A percentile compares a stretch with the other conserved stretches of the same genome.
phyloP scores from a whole-genome alignment of 2,888 invertebrate genomes.

The Drosophila conformis region DNA sequence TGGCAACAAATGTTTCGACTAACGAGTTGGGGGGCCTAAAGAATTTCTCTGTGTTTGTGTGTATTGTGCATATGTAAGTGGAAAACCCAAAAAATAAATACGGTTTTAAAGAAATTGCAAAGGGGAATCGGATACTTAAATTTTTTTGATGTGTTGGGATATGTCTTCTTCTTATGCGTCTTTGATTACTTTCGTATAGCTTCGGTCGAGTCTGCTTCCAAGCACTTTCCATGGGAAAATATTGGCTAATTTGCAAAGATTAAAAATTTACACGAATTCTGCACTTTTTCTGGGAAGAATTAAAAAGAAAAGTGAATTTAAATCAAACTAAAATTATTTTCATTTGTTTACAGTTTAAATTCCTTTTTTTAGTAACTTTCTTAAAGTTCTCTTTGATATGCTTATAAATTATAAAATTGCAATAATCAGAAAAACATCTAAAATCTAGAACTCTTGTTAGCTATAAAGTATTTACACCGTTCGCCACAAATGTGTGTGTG shows the following conservation, averaged over 20 bases:
- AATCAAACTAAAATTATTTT: neutral
- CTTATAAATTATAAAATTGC: neutral
- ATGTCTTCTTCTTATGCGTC: conserved; percentile 4
- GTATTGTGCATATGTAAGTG: neutral
- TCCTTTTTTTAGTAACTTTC: neutral
- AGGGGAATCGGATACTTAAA: conserved; percentile 16
- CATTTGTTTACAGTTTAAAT: no score
- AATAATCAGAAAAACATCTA: neutral
- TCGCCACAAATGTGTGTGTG: neutral
- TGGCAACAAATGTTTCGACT: conserved; percentile 38
- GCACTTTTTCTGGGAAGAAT: neutral
- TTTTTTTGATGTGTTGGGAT: conserved; percentile 7
- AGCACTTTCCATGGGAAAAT: neutral
- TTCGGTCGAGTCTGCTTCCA: neutral
- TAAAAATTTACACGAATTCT: neutral
- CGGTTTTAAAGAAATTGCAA: neutral
- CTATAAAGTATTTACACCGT: neutral
- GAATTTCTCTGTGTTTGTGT: neutral
- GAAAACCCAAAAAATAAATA: conserved; percentile 19
- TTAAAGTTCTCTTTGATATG: neutral
- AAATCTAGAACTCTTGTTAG: neutral
- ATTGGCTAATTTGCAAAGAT: neutral
- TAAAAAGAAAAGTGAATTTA: neutral
- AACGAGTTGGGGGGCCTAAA: neutral
- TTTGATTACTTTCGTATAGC: neutral